phyloP scores from a whole-genome alignment of 2,888 invertebrate genomes.

The Eupithecia vulgata region DNA sequence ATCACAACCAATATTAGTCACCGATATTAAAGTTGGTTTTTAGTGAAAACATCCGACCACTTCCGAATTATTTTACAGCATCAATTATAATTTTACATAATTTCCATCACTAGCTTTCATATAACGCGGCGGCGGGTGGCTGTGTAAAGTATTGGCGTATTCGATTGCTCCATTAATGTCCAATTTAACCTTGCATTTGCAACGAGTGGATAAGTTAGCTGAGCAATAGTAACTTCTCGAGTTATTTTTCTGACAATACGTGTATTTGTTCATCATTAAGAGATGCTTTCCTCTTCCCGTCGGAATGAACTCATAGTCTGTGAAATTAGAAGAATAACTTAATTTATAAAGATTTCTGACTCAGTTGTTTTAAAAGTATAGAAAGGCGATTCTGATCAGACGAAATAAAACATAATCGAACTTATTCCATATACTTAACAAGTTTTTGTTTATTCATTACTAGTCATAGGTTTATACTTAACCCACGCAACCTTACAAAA shows the following conservation, averaged over 20 bases:
- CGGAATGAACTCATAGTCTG: slow-evolving; percentile 15
- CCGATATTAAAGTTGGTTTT: not conserved
- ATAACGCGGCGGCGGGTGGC: not conserved
- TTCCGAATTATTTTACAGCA: not conserved
- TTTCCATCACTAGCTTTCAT: not conserved
- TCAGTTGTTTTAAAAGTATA: not conserved
- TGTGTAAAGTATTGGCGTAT: not conserved
- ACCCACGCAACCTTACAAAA: too few relatives aligned
- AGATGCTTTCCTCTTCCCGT: slow-evolving; percentile 14
- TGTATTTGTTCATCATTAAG: slow-evolving; percentile 16
- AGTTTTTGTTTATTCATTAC: too few relatives aligned
- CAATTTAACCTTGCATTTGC: slow-evolving; percentile 7
- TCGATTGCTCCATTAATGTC: not conserved
- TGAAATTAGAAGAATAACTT: not conserved
- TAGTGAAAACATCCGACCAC: not conserved
- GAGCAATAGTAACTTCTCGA: slow-evolving; percentile 3
- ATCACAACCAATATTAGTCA: not conserved
- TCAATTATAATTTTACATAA: not conserved
- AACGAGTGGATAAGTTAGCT: not conserved
- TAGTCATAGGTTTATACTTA: too few relatives aligned
- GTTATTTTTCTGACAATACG: slow-evolving; percentile 15
- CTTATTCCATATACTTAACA: too few relatives aligned
- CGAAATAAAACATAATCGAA: too few relatives aligned
- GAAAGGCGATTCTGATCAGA: too few relatives aligned
- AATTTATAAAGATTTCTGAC: not conserved